Percentiles rank a stretch among this genome's conserved stretches.
Evolutionary conservation across 1,140 invertebrate species (phyloP).

Genomic region (Ostrea denselamellosa): DNA sequence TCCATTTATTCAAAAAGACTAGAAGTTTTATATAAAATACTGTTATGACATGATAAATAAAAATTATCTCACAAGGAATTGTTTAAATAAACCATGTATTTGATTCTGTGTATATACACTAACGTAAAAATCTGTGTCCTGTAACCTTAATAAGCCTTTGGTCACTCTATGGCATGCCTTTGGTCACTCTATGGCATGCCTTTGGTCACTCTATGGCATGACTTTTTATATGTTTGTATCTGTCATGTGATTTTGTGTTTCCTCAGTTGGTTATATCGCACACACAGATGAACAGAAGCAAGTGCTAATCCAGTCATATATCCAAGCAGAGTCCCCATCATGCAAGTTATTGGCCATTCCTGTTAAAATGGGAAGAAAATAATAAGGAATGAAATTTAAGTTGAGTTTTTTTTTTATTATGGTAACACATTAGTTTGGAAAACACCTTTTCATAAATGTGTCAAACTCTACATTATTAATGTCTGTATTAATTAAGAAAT

Average conservation of each 20-base stretch:
- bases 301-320: conserved; percentile 56
- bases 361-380: conserved; percentile 35
- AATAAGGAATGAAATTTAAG: too few species aligned
- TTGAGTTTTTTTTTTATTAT: too few species aligned
- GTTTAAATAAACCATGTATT: neutral
- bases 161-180: neutral
- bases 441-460: too few species aligned
- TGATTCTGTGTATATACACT: neutral
- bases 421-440: too few species aligned
- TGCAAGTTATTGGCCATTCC: conserved; percentile 65
- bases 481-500: too few species aligned
- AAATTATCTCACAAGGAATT: too few species aligned
- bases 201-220: neutral
- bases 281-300: conserved; percentile 48
- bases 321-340: conserved; percentile 57
- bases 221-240: neutral
- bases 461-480: too few species aligned
- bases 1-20: too few species aligned
- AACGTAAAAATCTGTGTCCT: neutral
- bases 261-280: conserved; percentile 47
- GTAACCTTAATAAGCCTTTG: neutral
- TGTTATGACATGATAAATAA: too few species aligned
- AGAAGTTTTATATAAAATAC: too few species aligned
- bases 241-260: conserved; percentile 57
- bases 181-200: neutral